Evolutionary conservation across 2,888 invertebrate genomes (phyloP).

Genomic region (Hetaerina titia): DNA sequence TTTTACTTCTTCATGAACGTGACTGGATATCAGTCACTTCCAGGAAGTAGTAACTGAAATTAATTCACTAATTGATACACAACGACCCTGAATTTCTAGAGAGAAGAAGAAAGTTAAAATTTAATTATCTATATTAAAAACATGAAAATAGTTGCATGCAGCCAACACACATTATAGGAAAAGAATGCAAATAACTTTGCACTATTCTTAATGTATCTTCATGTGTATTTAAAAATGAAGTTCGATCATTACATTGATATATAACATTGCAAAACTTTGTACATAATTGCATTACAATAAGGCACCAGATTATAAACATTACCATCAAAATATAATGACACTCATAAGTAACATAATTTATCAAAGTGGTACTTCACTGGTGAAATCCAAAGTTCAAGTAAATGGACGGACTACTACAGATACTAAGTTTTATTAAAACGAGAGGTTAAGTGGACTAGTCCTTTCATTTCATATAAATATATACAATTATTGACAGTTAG

Average conservation of each 20-base stretch:
- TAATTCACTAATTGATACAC: no score
- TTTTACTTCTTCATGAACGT: no score
- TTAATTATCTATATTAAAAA: background rate
- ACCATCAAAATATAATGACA: background rate
- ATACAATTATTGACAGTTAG: constrained; percentile 19
- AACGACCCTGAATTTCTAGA: no score
- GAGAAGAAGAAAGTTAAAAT: no score
- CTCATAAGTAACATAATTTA: background rate
- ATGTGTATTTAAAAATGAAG: constrained; percentile 5
- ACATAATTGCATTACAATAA: constrained; percentile 1
- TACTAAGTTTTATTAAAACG: background rate
- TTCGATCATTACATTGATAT: constrained; percentile 2
- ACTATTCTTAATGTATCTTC: background rate
- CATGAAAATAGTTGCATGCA: background rate
- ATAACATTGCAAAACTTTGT: constrained; percentile 9
- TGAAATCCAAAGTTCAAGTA: background rate
- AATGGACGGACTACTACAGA: constrained; percentile 12
- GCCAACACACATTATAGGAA: background rate
- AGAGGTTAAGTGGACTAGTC: constrained; percentile 29
- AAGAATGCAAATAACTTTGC: background rate
- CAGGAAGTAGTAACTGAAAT: no score
- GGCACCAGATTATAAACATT: background rate
- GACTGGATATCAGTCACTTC: no score
- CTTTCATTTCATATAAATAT: constrained; percentile 24
- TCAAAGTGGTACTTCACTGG: background rate